Percentiles rank a stretch among this genome's conserved stretches.
Conservation (phyloP, 1,140 invertebrate species). For the Limonius californicus region DNA sequence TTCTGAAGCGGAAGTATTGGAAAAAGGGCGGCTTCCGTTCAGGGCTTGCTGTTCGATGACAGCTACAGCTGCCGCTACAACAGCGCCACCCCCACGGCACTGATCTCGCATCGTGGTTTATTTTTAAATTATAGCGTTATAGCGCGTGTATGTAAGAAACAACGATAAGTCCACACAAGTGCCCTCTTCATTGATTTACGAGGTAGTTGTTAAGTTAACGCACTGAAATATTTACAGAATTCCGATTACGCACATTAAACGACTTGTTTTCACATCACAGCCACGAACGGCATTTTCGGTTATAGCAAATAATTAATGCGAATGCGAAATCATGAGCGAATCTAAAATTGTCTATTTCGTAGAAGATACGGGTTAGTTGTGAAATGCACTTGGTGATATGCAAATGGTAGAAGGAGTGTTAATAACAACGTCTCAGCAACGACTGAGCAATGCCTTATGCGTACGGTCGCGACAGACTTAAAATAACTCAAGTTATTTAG, state of each 20-base stretch:
- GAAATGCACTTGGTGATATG: not conserved
- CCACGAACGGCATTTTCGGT: not conserved
- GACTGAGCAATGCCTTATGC: slow-evolving; percentile 26
- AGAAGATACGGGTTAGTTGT: not conserved
- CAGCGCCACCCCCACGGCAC: slow-evolving; percentile 32
- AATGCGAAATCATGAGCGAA: no score
- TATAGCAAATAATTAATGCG: not conserved
- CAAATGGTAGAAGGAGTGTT: slow-evolving; percentile 13
- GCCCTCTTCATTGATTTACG: slow-evolving; percentile 6
- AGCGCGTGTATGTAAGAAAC: not conserved
- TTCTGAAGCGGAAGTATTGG: not conserved
- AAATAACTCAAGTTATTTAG: slow-evolving; percentile 30
- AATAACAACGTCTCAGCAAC: slow-evolving; percentile 20
- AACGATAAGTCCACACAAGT: slow-evolving; percentile 1
- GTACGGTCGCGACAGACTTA: slow-evolving; percentile 27
- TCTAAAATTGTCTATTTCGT: no score
- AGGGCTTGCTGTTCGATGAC: slow-evolving; percentile 35
- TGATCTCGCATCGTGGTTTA: slow-evolving; percentile 32
- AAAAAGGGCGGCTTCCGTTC: not conserved
- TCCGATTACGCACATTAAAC: not conserved
- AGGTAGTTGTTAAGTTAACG: not conserved
- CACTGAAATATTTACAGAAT: slow-evolving; percentile 10
- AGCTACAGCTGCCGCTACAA: slow-evolving; percentile 42
- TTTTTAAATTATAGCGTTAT: slow-evolving; percentile 4
- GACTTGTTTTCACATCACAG: not conserved